These are phyloP conservation scores for Xiphophorus couchianus DNA, from an alignment of 2,113 vertebrate genomes.

Conservation along the genomic window DNA sequence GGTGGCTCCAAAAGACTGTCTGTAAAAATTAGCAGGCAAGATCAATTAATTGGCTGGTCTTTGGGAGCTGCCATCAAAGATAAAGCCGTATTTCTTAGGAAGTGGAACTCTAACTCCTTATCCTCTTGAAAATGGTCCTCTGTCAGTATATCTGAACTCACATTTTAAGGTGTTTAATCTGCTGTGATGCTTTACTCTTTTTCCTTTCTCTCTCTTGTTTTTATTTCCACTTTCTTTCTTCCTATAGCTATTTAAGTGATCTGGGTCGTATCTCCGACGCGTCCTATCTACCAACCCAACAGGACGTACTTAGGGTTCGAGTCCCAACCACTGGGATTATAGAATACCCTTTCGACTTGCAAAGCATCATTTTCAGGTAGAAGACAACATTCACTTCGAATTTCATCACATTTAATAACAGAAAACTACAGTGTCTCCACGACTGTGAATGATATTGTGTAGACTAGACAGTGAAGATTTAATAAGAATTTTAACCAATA, in stretches of 20 bases:
- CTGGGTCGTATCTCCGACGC: slow-evolving; percentile 94
- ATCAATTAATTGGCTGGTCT: slow-evolving; percentile 24
- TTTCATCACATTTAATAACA: no score
- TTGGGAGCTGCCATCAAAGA: slow-evolving; percentile 62
- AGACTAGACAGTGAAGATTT: not conserved
- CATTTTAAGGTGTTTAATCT: slow-evolving; percentile 60
- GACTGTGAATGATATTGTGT: no score
- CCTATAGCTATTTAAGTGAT: slow-evolving; percentile 93
- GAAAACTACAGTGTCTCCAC: no score
- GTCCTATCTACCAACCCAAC: slow-evolving; percentile 96
- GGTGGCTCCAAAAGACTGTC: slow-evolving; percentile 62
- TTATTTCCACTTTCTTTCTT: slow-evolving; percentile 47
- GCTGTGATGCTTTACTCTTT: slow-evolving; percentile 74
- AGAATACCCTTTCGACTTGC: slow-evolving; percentile 98
- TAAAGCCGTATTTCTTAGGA: slow-evolving; percentile 46
- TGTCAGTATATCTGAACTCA: slow-evolving; percentile 57
- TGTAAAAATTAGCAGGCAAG: not conserved
- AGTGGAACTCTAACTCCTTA: slow-evolving; percentile 32
- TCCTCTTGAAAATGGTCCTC: slow-evolving; percentile 51
- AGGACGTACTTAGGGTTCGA: slow-evolving; percentile 96
- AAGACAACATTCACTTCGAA: slow-evolving; percentile 41
- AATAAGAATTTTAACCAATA: not conserved
- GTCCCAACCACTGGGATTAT: slow-evolving; percentile 98
- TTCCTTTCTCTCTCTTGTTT: slow-evolving; percentile 53
- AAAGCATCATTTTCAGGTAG: slow-evolving; percentile 99